phyloP scores from a whole-genome alignment of 2,113 vertebrate genomes.

The Brachirus orientalis region DNA sequence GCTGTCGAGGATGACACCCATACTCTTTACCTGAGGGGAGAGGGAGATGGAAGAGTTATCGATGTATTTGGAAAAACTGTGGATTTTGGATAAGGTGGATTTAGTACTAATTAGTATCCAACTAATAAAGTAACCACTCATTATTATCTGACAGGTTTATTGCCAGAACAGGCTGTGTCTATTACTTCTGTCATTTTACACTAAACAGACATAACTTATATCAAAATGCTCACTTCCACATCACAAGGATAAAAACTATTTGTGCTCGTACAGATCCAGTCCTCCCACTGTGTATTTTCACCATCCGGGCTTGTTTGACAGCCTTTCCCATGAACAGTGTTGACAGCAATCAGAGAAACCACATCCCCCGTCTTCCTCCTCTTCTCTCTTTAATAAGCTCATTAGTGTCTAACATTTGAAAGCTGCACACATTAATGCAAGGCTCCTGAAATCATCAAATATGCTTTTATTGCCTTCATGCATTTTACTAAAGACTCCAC shows the following conservation, averaged over 20 bases:
- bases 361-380: conserved; percentile 1
- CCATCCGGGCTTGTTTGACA: neutral
- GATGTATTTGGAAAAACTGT: too few species aligned
- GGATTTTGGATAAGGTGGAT: too few species aligned
- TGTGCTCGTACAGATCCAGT: neutral
- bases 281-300: neutral
- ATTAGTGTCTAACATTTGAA: conserved; percentile 2
- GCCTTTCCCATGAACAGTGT: conserved; percentile 1
- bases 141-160: conserved; percentile 9
- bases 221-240: neutral
- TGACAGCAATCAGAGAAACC: conserved; percentile 11
- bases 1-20: too few species aligned
- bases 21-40: too few species aligned
- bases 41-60: too few species aligned
- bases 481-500: too few species aligned
- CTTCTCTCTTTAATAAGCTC: conserved; percentile 9
- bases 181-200: neutral
- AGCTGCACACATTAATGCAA: conserved; percentile 4
- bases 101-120: too few species aligned
- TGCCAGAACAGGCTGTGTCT: neutral
- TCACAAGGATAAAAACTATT: neutral
- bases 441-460: conserved; percentile 5
- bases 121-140: conserved; percentile 2
- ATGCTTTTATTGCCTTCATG: too few species aligned
- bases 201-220: neutral